Evolutionary conservation across 2,888 invertebrate species (phyloP), one percentile per base, ranked within the genome.

Genomic region (Watsonalla cultraria): DNA sequence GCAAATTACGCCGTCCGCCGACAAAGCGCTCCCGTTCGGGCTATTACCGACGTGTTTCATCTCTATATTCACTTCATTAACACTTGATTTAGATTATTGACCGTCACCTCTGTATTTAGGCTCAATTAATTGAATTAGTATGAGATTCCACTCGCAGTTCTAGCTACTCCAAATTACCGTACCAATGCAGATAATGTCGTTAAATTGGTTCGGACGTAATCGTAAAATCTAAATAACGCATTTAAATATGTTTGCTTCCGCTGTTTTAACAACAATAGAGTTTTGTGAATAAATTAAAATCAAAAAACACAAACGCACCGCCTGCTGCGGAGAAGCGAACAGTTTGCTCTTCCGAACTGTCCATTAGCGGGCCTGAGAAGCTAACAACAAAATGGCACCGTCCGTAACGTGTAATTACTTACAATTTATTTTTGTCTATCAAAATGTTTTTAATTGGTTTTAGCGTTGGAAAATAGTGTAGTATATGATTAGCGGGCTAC

Each of bases 401-500:
- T 61, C 55, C 65, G 68, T 62, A 76, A 74, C 72, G 59, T 77
- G 62, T 77, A 82, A 86, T 86, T 84, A 83, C 61, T 86, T 84
- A 83, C 61, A 80, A 77, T 78, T 80, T 79, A 79, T 81, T 85
- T 84, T 86, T 88, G 86, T 87, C 89, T 87, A 88, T 88, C 85
- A 87, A 88, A 90, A 87, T 87, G 80, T 89, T 87, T 87, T 88
- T 85, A 90, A 87, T 89, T 86, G 83, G 76, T 83, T 86, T 83
- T 80, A 76, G 78, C 78, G 82, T 81, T 80, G 80, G 72, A 83
- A 86, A 85, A 86, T 84, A 83, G 71, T 82, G 84, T 82, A 82
- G 80, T 83, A 79, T 88, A 70, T 89, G 79, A 88, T 90, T 90
- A 90, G 68, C 61, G 72, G 62, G 72, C 75, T 79, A 76, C 82